phyloP scores from a whole-genome alignment of 1,140 invertebrate genomes.

The Pseudomyrmex concolor region DNA sequence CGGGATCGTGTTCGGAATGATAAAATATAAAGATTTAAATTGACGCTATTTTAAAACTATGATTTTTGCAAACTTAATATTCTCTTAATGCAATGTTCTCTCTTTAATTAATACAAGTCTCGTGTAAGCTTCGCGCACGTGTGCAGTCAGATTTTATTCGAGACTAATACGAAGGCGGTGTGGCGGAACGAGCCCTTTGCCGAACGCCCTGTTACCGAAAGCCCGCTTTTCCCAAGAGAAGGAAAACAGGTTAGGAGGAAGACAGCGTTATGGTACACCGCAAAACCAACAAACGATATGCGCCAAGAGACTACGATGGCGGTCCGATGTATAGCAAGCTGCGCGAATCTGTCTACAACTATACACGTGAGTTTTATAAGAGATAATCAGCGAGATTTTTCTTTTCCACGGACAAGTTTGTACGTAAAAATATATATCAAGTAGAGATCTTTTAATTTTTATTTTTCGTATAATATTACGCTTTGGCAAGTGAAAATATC shows the following conservation, averaged over 20 bases:
- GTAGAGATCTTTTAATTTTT: too few species aligned
- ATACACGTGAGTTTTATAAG: conserved; percentile 17
- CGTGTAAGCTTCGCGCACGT: background rate
- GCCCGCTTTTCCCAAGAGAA: conserved; percentile 73
- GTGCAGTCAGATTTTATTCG: conserved; percentile 61
- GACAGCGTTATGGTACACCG: conserved; percentile 79
- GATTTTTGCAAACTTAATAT: too few species aligned
- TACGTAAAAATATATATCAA: background rate
- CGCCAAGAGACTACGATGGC: conserved; percentile 66
- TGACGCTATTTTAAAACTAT: too few species aligned
- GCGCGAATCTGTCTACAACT: conserved; percentile 26
- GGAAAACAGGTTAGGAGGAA: conserved; percentile 70
- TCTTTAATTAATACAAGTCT: conserved; percentile 3
- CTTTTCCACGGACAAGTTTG: background rate
- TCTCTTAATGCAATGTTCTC: too few species aligned
- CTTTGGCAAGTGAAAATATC: conserved; percentile 20
- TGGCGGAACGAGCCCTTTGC: conserved; percentile 63
- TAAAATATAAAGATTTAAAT: background rate
- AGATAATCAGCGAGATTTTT: background rate
- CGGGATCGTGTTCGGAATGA: background rate
- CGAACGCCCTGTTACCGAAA: conserved; percentile 62
- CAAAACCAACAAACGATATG: conserved; percentile 82
- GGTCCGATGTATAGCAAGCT: conserved; percentile 50
- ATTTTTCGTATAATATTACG: background rate
- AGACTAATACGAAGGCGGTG: conserved; percentile 47